Evolutionary conservation across 2,888 invertebrate genomes (phyloP), one percentile per base, ranked within the genome.

Genomic region (Hypena proboscidalis): DNA sequence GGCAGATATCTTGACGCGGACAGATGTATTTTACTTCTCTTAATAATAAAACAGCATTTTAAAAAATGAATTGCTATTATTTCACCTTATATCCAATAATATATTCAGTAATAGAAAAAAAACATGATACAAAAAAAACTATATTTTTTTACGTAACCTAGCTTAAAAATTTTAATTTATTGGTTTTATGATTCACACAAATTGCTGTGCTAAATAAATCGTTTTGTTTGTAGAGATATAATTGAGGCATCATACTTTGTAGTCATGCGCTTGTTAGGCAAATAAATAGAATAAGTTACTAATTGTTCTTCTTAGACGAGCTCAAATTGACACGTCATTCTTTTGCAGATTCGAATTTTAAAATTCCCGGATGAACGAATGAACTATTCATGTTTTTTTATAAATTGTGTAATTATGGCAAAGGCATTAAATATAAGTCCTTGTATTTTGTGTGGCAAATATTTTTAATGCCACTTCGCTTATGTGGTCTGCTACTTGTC

Each of bases 181-280:
- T 70, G 59, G 67, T 67, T 64, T 59, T 74, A 74, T 80, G 77
- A 79, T 83, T 73, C 77, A 74, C 70, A 75, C 69, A 67, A 82
- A 85, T 87, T 84, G 86, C 77, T 85, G 59, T 32, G 39, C 43
- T 13, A 31, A 23, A 59, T 74, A 73, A 75, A 78, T 56, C 65
- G 68, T 78, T 3, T 74, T 74, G 77, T 74, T 25, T 48, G 64
- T 76, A 79, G 75, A 54, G 31, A 55, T 77, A 86, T 88, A 88
- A 89, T 85, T 80, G 80, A 80, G 67, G 64, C 70, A 87, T 87
- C 85, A 86, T 86, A 74, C 81, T 8, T 8, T 38, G 23, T 58
- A 48, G 34, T 60, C 44, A 70, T 55, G 53, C 49, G 50, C 56
- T 58, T 46, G 54, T 75, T 73, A 74, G 11, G 62, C 68, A 45